These are phyloP conservation scores for Amphilophus citrinellus DNA, from an alignment of 2,113 vertebrate genomes.

Conservation along the genomic window DNA sequence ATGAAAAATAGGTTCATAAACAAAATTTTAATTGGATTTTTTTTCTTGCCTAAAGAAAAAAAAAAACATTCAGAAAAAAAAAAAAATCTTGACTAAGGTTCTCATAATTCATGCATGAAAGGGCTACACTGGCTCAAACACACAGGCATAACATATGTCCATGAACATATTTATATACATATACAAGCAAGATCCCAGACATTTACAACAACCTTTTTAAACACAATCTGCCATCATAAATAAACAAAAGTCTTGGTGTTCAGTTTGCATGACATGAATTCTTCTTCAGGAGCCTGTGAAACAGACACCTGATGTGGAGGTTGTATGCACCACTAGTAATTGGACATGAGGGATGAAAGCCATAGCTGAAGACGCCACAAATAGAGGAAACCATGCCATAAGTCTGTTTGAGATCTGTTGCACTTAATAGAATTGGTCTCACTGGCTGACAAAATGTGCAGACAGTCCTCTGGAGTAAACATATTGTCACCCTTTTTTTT, in stretches of 20 bases:
- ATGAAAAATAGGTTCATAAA: too few relatives aligned
- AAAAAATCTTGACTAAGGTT: too few relatives aligned
- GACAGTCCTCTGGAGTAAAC: constrained; percentile 49
- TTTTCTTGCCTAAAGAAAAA: too few relatives aligned
- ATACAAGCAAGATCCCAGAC: not conserved
- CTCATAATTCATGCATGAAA: too few relatives aligned
- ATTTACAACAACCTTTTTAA: not conserved
- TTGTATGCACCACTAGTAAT: not conserved
- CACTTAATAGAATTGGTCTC: constrained; percentile 15
- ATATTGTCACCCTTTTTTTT: constrained; percentile 40
- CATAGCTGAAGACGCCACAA: constrained; percentile 4
- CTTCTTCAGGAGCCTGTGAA: not conserved
- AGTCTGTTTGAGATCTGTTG: not conserved
- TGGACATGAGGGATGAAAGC: not conserved
- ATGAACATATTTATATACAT: constrained; percentile 22
- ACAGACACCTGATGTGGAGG: constrained; percentile 21
- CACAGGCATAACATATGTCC: constrained; percentile 20
- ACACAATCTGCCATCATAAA: not conserved
- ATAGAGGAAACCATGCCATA: constrained; percentile 2
- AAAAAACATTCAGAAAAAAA: too few relatives aligned
- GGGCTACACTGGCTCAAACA: constrained; percentile 3
- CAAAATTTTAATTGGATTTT: too few relatives aligned
- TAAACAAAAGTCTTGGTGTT: not conserved
- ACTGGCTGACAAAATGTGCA: constrained; percentile 31
- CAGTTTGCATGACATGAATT: not conserved